phyloP scores from a whole-genome alignment of 2,888 invertebrate genomes.

The Platycheirus rosarum region DNA sequence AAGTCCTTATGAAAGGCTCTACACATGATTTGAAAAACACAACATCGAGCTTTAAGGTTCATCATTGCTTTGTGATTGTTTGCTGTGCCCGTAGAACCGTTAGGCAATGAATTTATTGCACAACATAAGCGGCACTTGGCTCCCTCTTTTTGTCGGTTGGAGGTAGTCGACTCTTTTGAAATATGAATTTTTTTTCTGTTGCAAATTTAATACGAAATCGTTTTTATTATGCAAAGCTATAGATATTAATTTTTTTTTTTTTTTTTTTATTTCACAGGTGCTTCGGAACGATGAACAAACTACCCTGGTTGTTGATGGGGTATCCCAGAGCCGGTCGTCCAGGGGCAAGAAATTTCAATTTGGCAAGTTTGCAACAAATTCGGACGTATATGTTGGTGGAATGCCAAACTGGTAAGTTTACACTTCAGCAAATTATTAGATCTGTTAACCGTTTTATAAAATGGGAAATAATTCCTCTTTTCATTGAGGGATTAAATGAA shows the following conservation, averaged over 20 bases:
- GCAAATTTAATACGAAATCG: conserved; percentile 49
- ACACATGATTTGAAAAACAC: conserved; percentile 36
- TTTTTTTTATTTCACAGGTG: conserved; percentile 82
- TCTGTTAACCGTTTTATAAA: conserved; percentile 41
- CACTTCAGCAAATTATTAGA: conserved; percentile 66
- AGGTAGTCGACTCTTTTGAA: conserved; percentile 17
- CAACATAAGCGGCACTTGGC: conserved; percentile 5
- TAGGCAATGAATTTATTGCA: conserved; percentile 29
- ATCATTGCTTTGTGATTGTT: conserved; percentile 40
- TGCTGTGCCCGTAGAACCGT: conserved; percentile 18
- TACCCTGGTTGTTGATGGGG: conserved; percentile 92
- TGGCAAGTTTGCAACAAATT: conserved; percentile 93
- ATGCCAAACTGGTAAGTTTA: conserved; percentile 91
- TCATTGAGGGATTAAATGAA: conserved; percentile 35
- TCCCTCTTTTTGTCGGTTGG: conserved; percentile 18
- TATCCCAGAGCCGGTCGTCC: conserved; percentile 89
- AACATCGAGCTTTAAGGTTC: conserved; percentile 31
- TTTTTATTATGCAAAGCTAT: conserved; percentile 35
- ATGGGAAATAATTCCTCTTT: conserved; percentile 20
- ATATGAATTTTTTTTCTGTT: conserved; percentile 42
- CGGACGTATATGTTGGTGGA: conserved; percentile 98
- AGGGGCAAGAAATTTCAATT: conserved; percentile 95
- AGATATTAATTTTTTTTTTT: conserved; percentile 29
- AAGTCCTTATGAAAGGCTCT: conserved; percentile 21
- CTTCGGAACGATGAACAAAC: conserved; percentile 92